Evolutionary conservation across 2,113 vertebrate species (phyloP), one percentile per base, ranked within the genome.

Genomic region (Lonchura striata): DNA sequence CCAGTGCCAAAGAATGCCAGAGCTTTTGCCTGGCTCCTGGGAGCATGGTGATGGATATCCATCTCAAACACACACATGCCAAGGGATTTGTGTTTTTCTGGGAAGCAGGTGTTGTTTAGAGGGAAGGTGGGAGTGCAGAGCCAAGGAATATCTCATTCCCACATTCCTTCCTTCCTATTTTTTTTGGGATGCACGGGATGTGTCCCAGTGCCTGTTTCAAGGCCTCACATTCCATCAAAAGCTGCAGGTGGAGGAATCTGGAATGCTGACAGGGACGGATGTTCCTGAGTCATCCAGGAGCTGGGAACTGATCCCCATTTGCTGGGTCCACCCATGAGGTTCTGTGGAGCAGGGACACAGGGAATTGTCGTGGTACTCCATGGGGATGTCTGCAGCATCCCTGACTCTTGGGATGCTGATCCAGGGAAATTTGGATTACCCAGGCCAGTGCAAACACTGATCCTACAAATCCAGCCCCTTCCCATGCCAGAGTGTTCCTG

Each of bases 121-220:
- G 35, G 31, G 24, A 57, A 25, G 24, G 28, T 24, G 52, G 16
- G 24, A 66, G 24, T 13, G 30, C 70, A 24, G 35, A 41, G 60
- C 70, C 82, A 49, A 30, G 60, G 59, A 64, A n/a, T 64, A 10
- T 19, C 50, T 84, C 70, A 41, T 57, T 49, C 50, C 50, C 16
- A 0, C 24, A 9, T 56, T 85, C 42, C 30, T 66, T 35, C 35
- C 30, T 3, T 21, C 42, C 30, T 25, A 0, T 16, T 35, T 66
- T 57, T 57, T 41, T 57, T 0, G 0, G 69, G 69, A 56, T 74
- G n/a, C 0, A 0, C 0, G 0, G 23, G 23, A 2, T 28, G 28
- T 3, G n/a, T 30, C 82, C 59, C 69, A 23, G n/a, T 11, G 22
- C 23, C 19, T 6, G 11, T 28, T 47, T 49, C n/a, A 27, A 74